These are phyloP conservation scores for Zaprionus gabonicus DNA, from an alignment of 1,140 invertebrate genomes.

Conservation along the genomic window DNA sequence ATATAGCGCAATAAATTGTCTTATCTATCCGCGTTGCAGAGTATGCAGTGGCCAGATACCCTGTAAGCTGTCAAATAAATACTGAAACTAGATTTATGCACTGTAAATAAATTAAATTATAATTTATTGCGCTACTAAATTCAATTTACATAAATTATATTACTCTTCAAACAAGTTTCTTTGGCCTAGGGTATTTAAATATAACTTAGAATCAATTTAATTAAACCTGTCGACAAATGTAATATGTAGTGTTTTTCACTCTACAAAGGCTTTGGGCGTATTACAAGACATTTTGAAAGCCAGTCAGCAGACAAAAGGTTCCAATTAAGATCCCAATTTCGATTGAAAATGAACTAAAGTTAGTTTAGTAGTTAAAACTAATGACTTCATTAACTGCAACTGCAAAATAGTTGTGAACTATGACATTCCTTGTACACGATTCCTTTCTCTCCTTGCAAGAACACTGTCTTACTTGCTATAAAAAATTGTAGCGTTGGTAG, in stretches of 20 bases:
- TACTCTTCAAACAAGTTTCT: background rate
- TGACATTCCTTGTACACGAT: background rate
- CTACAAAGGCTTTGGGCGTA: background rate
- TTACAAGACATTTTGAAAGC: background rate
- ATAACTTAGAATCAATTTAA: background rate
- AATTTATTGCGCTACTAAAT: background rate
- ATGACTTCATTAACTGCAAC: background rate
- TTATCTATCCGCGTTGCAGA: background rate
- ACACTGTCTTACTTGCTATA: background rate
- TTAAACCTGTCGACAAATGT: background rate
- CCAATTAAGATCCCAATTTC: background rate
- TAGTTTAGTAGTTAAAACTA: background rate
- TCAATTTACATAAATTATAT: background rate
- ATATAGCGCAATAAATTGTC: background rate
- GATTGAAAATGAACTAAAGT: background rate
- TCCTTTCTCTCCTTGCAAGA: background rate
- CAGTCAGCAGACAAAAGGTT: background rate
- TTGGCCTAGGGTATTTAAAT: background rate
- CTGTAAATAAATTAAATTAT: background rate
- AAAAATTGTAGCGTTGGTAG: background rate
- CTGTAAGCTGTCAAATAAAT: background rate
- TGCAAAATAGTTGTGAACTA: background rate
- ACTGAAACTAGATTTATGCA: background rate
- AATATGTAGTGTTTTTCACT: background rate
- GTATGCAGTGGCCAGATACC: background rate